Evolutionary conservation across 2,797 vertebrate genomes (phyloP), one percentile per base, ranked within the genome.

Genomic region (Borostomias antarcticus): DNA sequence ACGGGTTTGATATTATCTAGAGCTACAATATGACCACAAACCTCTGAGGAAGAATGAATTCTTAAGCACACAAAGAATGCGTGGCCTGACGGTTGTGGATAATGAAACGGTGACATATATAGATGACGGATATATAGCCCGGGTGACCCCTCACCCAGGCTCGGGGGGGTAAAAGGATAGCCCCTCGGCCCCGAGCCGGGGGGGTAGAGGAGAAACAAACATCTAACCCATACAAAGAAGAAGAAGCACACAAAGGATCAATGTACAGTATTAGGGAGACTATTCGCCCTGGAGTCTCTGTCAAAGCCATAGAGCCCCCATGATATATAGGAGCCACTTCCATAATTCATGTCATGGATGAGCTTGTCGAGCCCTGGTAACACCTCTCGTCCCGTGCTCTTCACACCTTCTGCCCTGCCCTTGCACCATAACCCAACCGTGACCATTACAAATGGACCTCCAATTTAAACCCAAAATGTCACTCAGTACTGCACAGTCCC

Each of bases 381-480:
- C 52, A 54, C 6, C 53, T 11, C 29, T 9, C 28, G 4, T 8
- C 53, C 29, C 2, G n/a, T n/a, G 30, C 3, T 56, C 28, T 19
- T 33, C 53, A 56, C 28, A 33, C 15, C 21, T 50, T 11, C 35
- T 21, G 19, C 13, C 26, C 17, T 68, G 26, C n/a, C 35, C 69
- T 51, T 48, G 19, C 21, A 17, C 53, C 51, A 67, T 68, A 67
- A 63, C 45, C 48, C 26, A 63, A 30, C 59, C 52, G 37, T 48
- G 35, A 58, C 48, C 72, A 67, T 69, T 67, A 64, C 37, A 35
- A 70, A 67, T 43, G 33, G 62, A 57, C 53, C 63, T 72, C 68
- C 73, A 37, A 66, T 52, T 61, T 35, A 50, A 62, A 62, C 67
- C 61, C 28, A 45, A 77, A 64, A 47, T n/a, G 66, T 69, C 59